A percentile compares a stretch with the other conserved stretches of the same genome.
phyloP scores from a whole-genome alignment of 2,113 vertebrate species.

The Asarcornis scutulata region DNA sequence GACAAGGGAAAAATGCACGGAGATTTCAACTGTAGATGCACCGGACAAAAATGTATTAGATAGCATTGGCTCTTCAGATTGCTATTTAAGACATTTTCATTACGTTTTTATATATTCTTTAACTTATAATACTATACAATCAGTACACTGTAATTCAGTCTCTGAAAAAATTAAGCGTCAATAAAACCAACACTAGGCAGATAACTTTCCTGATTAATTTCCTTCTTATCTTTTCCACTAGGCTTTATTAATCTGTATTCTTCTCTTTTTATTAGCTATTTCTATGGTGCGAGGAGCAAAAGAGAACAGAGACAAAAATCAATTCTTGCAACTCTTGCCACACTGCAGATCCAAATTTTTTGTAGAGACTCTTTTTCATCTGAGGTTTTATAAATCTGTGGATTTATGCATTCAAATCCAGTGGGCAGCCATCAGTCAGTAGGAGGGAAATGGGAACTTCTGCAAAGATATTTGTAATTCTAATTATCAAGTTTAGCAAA shows the following conservation, averaged over 20 bases:
- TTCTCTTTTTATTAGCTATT: background rate
- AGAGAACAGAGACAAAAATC: background rate
- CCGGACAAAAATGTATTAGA: background rate
- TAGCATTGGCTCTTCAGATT: background rate
- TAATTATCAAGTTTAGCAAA: background rate
- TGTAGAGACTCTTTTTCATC: background rate
- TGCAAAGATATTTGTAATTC: slow-evolving; percentile 20
- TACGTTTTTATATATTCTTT: slow-evolving; percentile 42
- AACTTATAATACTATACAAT: slow-evolving; percentile 27
- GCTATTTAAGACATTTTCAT: slow-evolving; percentile 30
- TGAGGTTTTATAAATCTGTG: background rate
- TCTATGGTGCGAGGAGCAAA: background rate
- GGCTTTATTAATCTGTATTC: slow-evolving; percentile 7
- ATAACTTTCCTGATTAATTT: slow-evolving; percentile 42
- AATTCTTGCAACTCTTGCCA: background rate
- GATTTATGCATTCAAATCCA: background rate
- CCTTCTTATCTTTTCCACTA: background rate
- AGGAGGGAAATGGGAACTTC: background rate
- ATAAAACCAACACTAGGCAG: slow-evolving; percentile 5
- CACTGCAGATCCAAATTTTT: background rate
- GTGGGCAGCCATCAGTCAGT: slow-evolving; percentile 30
- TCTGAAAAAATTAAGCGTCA: slow-evolving; percentile 35
- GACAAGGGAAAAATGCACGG: background rate
- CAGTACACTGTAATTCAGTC: slow-evolving; percentile 5
- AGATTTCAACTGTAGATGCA: background rate